phyloP scores from a whole-genome alignment of 2,113 vertebrate genomes.

The Mesocricetus auratus region DNA sequence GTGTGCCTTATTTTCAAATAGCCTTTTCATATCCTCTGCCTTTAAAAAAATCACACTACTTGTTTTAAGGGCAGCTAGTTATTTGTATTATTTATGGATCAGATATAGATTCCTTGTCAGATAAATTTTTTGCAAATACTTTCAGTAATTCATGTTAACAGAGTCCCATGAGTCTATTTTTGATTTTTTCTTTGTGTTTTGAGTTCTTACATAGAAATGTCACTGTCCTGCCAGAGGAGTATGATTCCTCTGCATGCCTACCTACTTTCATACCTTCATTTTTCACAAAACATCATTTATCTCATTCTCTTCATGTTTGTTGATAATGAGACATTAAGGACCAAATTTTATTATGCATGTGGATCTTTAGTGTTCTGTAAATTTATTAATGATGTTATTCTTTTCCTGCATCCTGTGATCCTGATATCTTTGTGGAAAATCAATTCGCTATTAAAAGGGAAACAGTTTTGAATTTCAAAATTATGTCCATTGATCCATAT shows the following conservation, averaged over 20 bases:
- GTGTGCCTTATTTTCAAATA: neutral
- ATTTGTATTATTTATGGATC: neutral
- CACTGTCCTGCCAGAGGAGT: neutral
- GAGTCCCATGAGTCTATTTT: neutral
- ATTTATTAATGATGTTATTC: neutral
- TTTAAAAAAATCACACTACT: neutral
- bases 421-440: neutral
- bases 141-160: neutral
- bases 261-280: neutral
- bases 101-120: neutral
- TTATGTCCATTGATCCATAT: too few relatives aligned
- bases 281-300: neutral
- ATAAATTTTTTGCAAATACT: neutral
- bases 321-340: neutral
- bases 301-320: neutral
- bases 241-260: neutral
- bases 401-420: neutral
- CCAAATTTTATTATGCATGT: neutral
- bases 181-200: neutral
- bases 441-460: neutral
- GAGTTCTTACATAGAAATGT: neutral
- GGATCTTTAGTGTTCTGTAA: neutral
- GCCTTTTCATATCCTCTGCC: neutral
- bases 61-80: neutral
- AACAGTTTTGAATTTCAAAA: neutral